Conservation (phyloP, 2,797 vertebrate species). For the Gorsachius magnificus region DNA sequence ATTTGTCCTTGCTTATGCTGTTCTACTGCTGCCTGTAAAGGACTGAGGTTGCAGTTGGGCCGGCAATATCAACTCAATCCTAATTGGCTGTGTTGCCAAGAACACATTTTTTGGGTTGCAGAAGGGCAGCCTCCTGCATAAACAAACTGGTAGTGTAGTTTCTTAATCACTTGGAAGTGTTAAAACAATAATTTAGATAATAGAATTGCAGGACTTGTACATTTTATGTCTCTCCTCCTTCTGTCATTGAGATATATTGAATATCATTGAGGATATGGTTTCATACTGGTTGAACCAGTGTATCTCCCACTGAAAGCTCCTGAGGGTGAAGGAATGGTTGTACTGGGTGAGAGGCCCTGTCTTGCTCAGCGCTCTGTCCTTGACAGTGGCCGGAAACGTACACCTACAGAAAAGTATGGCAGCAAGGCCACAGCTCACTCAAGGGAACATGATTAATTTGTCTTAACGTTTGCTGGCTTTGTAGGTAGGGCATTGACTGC, state of each 20-base stretch:
- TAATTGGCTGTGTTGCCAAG: not conserved
- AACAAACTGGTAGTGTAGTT: not conserved
- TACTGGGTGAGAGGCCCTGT: not conserved
- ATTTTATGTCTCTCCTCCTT: not conserved
- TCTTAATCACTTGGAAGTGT: not conserved
- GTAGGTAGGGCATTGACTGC: not conserved
- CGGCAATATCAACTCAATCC: not conserved
- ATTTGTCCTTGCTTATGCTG: not conserved
- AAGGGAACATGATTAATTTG: accelerated
- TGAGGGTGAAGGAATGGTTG: accelerated
- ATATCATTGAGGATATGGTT: not conserved
- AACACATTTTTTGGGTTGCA: not conserved
- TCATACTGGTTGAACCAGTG: not conserved
- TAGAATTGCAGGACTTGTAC: not conserved
- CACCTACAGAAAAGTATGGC: accelerated
- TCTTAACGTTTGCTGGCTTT: not conserved
- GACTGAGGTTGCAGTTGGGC: not conserved
- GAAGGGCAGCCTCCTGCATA: not conserved
- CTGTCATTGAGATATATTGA: not conserved
- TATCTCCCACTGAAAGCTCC: not conserved
- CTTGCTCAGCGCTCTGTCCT: accelerated
- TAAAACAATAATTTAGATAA: not conserved
- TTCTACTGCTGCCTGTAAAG: not conserved
- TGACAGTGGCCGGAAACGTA: accelerated
- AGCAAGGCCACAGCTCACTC: not conserved